Evolutionary conservation across 2,113 vertebrate species (phyloP), one percentile per base, ranked within the genome.

Genomic region (Melanostigma gelatinosum): DNA sequence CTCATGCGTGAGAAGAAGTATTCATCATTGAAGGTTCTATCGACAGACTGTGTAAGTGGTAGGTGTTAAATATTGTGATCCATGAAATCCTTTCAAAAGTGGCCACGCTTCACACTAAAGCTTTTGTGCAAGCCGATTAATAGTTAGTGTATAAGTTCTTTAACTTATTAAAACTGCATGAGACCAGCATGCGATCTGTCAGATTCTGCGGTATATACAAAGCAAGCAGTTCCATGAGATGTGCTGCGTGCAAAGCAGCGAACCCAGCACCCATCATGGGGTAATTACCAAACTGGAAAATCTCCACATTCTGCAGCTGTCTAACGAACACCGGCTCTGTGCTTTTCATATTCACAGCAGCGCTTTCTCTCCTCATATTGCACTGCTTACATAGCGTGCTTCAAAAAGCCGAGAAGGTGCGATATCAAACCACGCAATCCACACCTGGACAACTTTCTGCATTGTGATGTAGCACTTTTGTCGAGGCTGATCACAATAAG

Each of bases 371-470:
- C 46, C 66, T 79, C 71, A 72, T 72, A 82, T 82, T 80, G 55
- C 58, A 65, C 54, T 77, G 77, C 85, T 87, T 82, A 89, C 77
- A 87, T 68, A 57, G 82, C 66, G 70, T 63, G 81, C 55, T 88
- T 89, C 82, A 77, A 85, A 57, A 87, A 81, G 82, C 82, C 80
- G 81, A 24, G 20, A 73, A 74, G 68, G 50, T 65, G 75, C 77
- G 83, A 88, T 84, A 86, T 90, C 65, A 85, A 87, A 85, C 79
- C 77, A n/a, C 75, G 73, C 72, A n/a, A n/a, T n/a, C 4, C 55
- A 36, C 38, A 34, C 13, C 18, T 24, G 46, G 22, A 69, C 38
- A 32, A 24, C 36, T 44, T 42, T 5, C 36, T 76, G 32, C 40
- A 65, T 32, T 65, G 36, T 22, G 32, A 48, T 42, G 79, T 34